Evolutionary conservation across 2,888 invertebrate genomes (phyloP).

Genomic region (Dolichopus griseipennis): DNA sequence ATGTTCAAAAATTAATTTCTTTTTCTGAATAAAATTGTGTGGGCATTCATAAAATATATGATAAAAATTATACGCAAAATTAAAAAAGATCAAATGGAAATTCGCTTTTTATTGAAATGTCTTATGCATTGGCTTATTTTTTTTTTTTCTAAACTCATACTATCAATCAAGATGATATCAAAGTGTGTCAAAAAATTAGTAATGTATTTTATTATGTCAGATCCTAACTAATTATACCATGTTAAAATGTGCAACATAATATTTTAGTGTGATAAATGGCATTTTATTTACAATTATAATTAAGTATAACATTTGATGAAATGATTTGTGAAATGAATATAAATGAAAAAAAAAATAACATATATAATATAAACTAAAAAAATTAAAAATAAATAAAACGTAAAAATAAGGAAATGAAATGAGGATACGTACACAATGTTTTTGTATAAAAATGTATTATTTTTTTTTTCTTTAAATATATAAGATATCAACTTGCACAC

Average conservation of each 20-base stretch:
- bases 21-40: background rate
- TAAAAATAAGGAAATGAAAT: background rate
- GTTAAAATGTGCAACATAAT: background rate
- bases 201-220: background rate
- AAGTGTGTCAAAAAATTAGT: no score
- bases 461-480: background rate
- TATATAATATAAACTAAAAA: background rate
- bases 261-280: background rate
- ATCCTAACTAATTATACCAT: background rate
- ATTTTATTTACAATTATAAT: background rate
- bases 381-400: background rate
- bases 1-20: background rate
- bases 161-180: conserved; percentile 3
- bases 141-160: no score
- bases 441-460: conserved; percentile 5
- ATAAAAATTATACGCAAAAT: no score
- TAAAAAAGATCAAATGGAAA: no score
- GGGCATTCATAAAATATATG: background rate
- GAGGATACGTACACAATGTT: conserved; percentile 7
- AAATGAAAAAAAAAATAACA: background rate
- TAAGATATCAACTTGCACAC: conserved; percentile 7
- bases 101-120: no score
- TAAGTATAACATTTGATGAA: background rate
- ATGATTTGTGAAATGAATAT: background rate
- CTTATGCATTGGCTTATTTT: no score